phyloP scores from a whole-genome alignment of 2,888 invertebrate species.

The Ashinkailepas kermadecensis region DNA sequence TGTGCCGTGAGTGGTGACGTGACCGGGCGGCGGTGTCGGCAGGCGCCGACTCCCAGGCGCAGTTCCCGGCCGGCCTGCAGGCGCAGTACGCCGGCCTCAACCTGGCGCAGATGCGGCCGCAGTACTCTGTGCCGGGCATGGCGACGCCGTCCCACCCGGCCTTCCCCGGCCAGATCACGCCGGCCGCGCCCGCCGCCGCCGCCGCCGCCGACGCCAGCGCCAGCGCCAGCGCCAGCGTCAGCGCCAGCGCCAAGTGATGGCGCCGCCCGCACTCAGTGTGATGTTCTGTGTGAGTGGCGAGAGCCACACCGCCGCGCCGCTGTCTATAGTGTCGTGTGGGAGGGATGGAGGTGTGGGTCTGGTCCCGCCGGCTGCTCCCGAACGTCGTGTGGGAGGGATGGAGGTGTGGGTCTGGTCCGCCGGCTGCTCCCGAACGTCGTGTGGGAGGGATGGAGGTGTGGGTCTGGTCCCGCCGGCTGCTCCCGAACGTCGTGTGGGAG shows the following conservation, averaged over 20 bases:
- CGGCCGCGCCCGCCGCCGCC: not conserved
- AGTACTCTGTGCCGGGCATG: constrained; percentile 66
- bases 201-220: not conserved
- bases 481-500: too few species aligned
- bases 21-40: not conserved
- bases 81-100: constrained; percentile 76
- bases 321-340: too few species aligned
- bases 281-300: too few species aligned
- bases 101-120: constrained; percentile 83
- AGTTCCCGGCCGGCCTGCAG: constrained; percentile 47
- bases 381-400: too few species aligned
- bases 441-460: too few species aligned
- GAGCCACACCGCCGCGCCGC: too few species aligned
- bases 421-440: too few species aligned
- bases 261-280: too few species aligned
- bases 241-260: not conserved
- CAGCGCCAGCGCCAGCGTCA: not conserved
- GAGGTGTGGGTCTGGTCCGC: too few species aligned
- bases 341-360: too few species aligned
- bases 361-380: too few species aligned
- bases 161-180: constrained; percentile 41
- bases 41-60: constrained; percentile 24
- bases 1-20: not conserved
- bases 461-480: too few species aligned
- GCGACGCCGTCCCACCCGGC: constrained; percentile 73